Base-by-base conservation (phyloP, 2,113 vertebrate species). In the Casuarius casuarius region DNA sequence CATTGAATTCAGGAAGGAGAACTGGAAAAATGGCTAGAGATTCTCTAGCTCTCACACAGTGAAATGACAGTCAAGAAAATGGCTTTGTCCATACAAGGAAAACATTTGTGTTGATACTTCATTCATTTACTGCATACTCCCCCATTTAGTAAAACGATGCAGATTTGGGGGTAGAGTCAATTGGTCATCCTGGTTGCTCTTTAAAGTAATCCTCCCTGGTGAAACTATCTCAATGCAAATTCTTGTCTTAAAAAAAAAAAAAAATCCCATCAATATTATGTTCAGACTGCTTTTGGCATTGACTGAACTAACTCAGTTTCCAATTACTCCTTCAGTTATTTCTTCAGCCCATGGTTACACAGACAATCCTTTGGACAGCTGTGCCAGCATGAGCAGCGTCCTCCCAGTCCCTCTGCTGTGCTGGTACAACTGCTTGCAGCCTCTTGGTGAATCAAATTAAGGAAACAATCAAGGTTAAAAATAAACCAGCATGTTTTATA, bases 401-500 rank as follows among this genome's bases (percentile, higher is more conserved):
- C 77, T 89, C 89, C 84, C 84, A 89, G 77, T 76, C 93, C 12
- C 62, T 8, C 70, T 44, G 42, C 84, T 58, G 71, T 7, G 44
- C 62, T 61, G 33, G 31, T 73, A 66, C 93, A 87, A 92, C 74
- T 38, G 67, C 82, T 49, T 67, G 61, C 77, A 97, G 77, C 66
- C 76, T 86, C 70, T 20, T 71, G 67, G 68, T 29, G 84, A 94
- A 92, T 73, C 84, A 88, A 95, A 88, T 22, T 4, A 73, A 65
- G 49, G 46, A 96, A 87, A 5, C 54, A 84, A 92, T 38, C 2
- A 0, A 63, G 70, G 93, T 90, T 88, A 95, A 96, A 96, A 96
- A 96, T 96, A 96, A 97, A 85, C 94, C 19, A 92, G 35, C 44
- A 16, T 79, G 29, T 97, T 80, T 58, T 58, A 31, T 31, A 18